These are phyloP conservation scores for Cryptocephalus moraei DNA, from an alignment of 2,888 invertebrate genomes.

Conservation along the genomic window DNA sequence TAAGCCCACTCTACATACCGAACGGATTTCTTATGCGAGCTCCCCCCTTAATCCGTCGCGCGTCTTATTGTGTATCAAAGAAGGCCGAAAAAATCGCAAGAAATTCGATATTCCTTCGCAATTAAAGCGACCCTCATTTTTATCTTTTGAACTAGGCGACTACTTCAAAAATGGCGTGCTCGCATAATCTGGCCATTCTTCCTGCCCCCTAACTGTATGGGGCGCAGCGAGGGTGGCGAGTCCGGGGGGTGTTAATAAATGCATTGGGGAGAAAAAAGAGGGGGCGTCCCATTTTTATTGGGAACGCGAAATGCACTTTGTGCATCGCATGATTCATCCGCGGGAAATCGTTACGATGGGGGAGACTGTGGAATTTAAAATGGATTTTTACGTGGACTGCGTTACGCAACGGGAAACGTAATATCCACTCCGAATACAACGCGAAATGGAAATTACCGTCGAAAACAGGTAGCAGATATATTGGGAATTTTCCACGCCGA, in stretches of 20 bases:
- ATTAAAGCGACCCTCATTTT: conserved; percentile 6
- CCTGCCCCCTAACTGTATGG: conserved; percentile 17
- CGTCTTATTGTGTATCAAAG: conserved; percentile 1
- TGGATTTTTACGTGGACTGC: too few species aligned
- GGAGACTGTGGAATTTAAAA: too few species aligned
- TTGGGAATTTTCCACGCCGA: too few species aligned
- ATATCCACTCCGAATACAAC: too few species aligned
- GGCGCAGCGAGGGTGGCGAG: conserved; percentile 12
- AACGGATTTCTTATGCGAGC: neutral
- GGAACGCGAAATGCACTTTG: neutral
- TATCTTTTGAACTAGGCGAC: conserved; percentile 8
- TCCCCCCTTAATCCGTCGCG: conserved; percentile 5
- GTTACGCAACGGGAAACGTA: too few species aligned
- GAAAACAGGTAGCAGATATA: too few species aligned
- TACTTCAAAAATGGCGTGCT: conserved; percentile 20
- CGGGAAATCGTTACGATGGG: too few species aligned
- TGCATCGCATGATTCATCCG: too few species aligned
- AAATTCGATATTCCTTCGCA: conserved; percentile 8
- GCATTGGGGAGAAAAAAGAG: conserved; percentile 16
- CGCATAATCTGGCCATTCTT: conserved; percentile 20
- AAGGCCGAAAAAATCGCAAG: conserved; percentile 5
- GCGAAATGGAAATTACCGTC: too few species aligned
- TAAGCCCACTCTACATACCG: conserved; percentile 2
- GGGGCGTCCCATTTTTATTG: conserved; percentile 6
- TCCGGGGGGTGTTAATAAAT: conserved; percentile 4